Percentiles rank a stretch among this genome's conserved stretches.
These are phyloP conservation scores for Petrocephalus microphthalmus DNA, from an alignment of 2,113 vertebrate genomes.

Conservation along the genomic window DNA sequence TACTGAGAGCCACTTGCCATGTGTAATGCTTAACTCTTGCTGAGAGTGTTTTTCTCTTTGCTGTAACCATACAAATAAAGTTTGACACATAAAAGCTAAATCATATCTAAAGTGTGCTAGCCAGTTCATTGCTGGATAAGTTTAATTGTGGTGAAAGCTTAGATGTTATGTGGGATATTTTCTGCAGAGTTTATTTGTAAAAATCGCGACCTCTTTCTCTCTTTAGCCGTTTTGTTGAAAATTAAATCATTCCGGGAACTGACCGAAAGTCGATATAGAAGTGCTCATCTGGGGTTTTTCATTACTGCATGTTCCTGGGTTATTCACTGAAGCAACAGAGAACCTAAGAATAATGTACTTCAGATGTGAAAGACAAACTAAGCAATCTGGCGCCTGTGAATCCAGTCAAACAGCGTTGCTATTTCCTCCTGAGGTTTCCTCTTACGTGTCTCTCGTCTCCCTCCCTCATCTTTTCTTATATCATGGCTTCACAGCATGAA, in stretches of 20 bases:
- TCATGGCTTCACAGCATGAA: neutral
- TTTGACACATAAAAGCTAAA: neutral
- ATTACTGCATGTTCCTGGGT: slow-evolving; percentile 3
- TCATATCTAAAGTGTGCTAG: neutral
- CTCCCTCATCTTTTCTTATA: slow-evolving; percentile 4
- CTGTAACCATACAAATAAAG: neutral
- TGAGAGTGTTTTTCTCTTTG: neutral
- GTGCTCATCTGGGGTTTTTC: neutral
- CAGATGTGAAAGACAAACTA: slow-evolving; percentile 22
- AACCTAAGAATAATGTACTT: slow-evolving; percentile 14
- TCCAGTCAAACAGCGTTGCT: neutral
- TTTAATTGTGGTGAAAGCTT: neutral
- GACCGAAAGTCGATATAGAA: neutral
- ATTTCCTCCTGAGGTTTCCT: slow-evolving; percentile 19
- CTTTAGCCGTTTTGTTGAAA: neutral
- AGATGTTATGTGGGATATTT: neutral
- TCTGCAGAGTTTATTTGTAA: neutral
- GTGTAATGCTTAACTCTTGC: neutral
- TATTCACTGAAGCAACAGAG: neutral
- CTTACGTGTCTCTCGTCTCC: neutral
- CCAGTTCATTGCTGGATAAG: neutral
- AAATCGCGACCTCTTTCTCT: neutral
- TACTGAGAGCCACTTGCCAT: neutral
- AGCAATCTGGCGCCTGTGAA: slow-evolving; percentile 11
- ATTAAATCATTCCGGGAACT: neutral